Conservation (phyloP, 2,888 invertebrate genomes). For the Drosophila aldrichi region DNA sequence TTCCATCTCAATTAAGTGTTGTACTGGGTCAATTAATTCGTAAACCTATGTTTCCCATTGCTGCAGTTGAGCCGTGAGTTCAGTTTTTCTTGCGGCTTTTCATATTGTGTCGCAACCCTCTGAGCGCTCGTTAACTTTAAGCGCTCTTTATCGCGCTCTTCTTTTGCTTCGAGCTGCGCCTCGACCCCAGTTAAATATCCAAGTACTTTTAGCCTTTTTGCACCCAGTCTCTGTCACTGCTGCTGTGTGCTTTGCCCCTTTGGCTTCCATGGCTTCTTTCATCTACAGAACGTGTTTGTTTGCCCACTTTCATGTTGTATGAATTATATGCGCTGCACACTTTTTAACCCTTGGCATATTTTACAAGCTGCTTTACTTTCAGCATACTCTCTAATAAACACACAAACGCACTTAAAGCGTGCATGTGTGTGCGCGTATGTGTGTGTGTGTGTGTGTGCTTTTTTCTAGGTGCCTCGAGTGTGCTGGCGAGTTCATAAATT, state of each 20-base stretch:
- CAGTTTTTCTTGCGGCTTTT: neutral
- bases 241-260: neutral
- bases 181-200: conserved; percentile 67
- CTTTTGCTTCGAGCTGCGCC: conserved; percentile 33
- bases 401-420: conserved; percentile 73
- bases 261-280: neutral
- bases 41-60: neutral
- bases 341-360: conserved; percentile 80
- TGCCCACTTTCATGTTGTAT: conserved; percentile 65
- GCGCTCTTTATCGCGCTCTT: conserved; percentile 18
- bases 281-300: conserved; percentile 36
- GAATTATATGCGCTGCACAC: conserved; percentile 78
- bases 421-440: conserved; percentile 20
- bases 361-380: conserved; percentile 76
- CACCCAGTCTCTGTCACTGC: neutral
- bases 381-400: conserved; percentile 70
- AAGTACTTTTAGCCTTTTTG: conserved; percentile 56
- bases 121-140: conserved; percentile 34
- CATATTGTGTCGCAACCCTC: conserved; percentile 20
- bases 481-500: conserved; percentile 77
- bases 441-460: conserved; percentile 1
- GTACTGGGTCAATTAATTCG: neutral
- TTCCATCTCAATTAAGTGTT: neutral
- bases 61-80: neutral
- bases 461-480: conserved; percentile 71